Conservation (phyloP, 1,140 invertebrate species). For the Drosophila athabasca region DNA sequence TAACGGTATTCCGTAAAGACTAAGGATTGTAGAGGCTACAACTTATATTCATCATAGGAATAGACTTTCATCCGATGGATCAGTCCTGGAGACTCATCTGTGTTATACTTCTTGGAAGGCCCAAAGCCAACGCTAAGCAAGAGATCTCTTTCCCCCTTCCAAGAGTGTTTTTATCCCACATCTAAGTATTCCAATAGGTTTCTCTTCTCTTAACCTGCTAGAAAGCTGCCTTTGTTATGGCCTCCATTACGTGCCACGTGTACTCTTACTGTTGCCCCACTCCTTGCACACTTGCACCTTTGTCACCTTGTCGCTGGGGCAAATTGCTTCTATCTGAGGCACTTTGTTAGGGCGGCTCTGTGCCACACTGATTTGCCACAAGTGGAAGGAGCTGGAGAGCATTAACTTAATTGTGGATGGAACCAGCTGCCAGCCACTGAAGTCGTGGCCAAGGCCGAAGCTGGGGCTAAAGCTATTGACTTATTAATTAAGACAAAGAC, state of each 20-base stretch:
- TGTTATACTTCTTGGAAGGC: no score
- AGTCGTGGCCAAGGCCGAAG: slow-evolving; percentile 14
- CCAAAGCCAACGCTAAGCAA: neutral
- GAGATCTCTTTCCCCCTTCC: neutral
- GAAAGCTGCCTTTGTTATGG: slow-evolving; percentile 13
- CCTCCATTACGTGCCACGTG: slow-evolving; percentile 36
- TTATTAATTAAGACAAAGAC: slow-evolving; percentile 74
- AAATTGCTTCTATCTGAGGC: slow-evolving; percentile 56
- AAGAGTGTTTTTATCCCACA: neutral
- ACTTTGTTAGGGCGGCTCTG: slow-evolving; percentile 28
- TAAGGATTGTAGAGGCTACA: no score
- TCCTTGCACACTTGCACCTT: slow-evolving; percentile 18
- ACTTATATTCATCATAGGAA: no score
- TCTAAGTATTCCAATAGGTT: slow-evolving; percentile 9
- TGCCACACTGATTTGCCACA: slow-evolving; percentile 24
- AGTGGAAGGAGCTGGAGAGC: neutral
- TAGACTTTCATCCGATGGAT: no score
- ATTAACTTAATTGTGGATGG: slow-evolving; percentile 49
- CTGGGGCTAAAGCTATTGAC: slow-evolving; percentile 53
- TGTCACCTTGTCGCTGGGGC: slow-evolving; percentile 42
- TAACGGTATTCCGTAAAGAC: no score
- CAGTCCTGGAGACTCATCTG: no score
- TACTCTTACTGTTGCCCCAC: neutral
- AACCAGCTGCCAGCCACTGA: slow-evolving; percentile 36
- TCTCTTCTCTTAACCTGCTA: neutral